Conservation (phyloP, 2,888 invertebrate species). For the Stenurella melanura region DNA sequence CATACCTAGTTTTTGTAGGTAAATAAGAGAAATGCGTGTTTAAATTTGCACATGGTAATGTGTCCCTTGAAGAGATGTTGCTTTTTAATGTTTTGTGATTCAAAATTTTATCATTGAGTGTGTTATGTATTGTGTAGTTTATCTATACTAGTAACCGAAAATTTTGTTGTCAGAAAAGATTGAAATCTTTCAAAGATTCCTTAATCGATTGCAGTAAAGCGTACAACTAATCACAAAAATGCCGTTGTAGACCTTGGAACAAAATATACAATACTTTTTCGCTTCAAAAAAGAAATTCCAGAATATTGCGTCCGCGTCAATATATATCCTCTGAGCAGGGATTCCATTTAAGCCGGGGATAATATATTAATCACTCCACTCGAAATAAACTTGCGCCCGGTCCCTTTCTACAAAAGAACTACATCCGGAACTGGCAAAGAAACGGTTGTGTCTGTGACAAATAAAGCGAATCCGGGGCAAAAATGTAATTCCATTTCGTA, state of each 20-base stretch:
- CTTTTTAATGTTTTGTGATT: no score
- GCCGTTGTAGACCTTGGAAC: neutral
- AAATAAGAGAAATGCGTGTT: no score
- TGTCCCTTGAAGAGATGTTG: no score
- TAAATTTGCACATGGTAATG: no score
- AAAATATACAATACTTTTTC: conserved; percentile 17
- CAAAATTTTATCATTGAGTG: no score
- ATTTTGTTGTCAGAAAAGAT: no score
- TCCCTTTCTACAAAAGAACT: conserved; percentile 27
- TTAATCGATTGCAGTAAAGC: no score
- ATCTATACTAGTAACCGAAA: no score
- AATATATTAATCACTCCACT: conserved; percentile 35
- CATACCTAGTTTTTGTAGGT: no score
- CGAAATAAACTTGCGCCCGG: conserved; percentile 11
- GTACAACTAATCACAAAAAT: neutral
- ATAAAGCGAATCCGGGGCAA: conserved; percentile 4
- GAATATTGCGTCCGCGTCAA: conserved; percentile 35
- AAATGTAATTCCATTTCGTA: conserved; percentile 16
- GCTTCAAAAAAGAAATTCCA: conserved; percentile 24
- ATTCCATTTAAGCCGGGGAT: conserved; percentile 28
- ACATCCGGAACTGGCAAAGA: conserved; percentile 32
- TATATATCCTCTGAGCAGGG: conserved; percentile 18
- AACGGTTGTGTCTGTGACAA: conserved; percentile 26
- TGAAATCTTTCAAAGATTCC: no score
- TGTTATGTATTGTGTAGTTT: no score